Base-by-base conservation (phyloP, 2,113 vertebrate genomes). In the Electrona antarctica region DNA sequence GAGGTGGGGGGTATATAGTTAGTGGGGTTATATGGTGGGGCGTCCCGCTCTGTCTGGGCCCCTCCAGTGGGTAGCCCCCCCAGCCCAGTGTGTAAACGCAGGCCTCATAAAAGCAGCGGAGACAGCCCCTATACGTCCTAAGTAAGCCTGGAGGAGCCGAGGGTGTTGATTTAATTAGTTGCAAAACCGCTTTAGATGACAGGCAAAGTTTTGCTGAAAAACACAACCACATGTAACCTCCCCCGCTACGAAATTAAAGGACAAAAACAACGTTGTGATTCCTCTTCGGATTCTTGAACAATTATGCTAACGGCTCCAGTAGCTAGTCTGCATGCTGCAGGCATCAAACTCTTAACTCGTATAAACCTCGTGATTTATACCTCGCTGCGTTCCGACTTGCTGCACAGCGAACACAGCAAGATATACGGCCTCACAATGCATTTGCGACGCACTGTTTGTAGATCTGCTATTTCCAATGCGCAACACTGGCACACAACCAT, bases 91-190 rank as follows among this genome's bases (percentile, higher is more conserved):
- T 68, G 1, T 76, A 63, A 79, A 81, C n/a, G 10, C 51, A 8
- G 11, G 47, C 46, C 59, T 78, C 48, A 61, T 85, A 87, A 91
- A 62, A 85, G 77, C 60, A 8, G 7, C 10, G 81, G 78, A 72
- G 74, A 62, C 7, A 29, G 55, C 28, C 50, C 55, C 56, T 41
- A 15, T 54, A 64, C 21, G 15, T 15, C 57, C 68, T 51, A 69
- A 74, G 13, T 59, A 79, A 74, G 3, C 5, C 33, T 66, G 28
- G 82, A 76, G 60, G 77, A 71, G 76, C 59, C 67, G 71, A 76
- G 85, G 73, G 72, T 82, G 78, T 83, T 87, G 85, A 85, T 91
- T 88, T 86, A 85, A 89, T 84, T 86, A 86, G 79, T 83, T 73
- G 61, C 74, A 71, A 47, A 73, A 45, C 58, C 65, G 45, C 74